A percentile compares a stretch with the other conserved stretches of the same genome.
Conservation (phyloP, 1,140 invertebrate species). For the Lasioglossum baleicum region DNA sequence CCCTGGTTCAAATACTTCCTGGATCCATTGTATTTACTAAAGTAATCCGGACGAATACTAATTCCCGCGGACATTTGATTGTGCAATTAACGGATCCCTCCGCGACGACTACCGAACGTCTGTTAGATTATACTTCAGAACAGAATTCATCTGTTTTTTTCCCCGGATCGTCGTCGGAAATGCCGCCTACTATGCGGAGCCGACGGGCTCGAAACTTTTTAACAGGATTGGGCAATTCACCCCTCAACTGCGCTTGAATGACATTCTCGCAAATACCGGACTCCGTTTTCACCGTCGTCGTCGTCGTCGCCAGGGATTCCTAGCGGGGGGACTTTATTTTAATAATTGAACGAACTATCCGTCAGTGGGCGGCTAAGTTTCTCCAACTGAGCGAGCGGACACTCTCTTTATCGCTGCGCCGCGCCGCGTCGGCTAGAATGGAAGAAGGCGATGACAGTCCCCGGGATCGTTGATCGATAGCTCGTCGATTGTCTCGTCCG, state of each 20-base stretch:
- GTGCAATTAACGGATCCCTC: too few relatives aligned
- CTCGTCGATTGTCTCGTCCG: constrained; percentile 24
- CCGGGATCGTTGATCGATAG: constrained; percentile 35
- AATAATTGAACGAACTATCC: constrained; percentile 61
- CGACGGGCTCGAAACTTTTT: constrained; percentile 12
- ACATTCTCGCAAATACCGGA: constrained; percentile 43
- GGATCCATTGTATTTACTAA: too few relatives aligned
- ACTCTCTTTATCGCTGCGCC: constrained; percentile 16
- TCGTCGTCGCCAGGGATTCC: constrained; percentile 7
- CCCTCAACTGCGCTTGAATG: constrained; percentile 48
- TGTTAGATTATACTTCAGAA: neutral
- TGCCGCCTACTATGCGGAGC: neutral
- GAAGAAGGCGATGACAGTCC: constrained; percentile 4
- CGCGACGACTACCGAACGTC: neutral
- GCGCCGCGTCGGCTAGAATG: neutral
- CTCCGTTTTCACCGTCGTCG: neutral
- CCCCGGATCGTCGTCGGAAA: neutral
- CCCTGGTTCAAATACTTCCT: too few relatives aligned
- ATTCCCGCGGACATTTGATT: too few relatives aligned
- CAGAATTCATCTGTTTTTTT: constrained; percentile 15
- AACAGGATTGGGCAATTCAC: constrained; percentile 30
- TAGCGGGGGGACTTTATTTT: constrained; percentile 54
- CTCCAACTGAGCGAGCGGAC: constrained; percentile 14
- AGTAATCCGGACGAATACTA: too few relatives aligned
- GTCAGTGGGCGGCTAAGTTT: constrained; percentile 30